A percentile compares a stretch with the other conserved stretches of the same genome.
These are phyloP conservation scores for Phymastichus coffea DNA, from an alignment of 1,140 invertebrate genomes.

Conservation along the genomic window DNA sequence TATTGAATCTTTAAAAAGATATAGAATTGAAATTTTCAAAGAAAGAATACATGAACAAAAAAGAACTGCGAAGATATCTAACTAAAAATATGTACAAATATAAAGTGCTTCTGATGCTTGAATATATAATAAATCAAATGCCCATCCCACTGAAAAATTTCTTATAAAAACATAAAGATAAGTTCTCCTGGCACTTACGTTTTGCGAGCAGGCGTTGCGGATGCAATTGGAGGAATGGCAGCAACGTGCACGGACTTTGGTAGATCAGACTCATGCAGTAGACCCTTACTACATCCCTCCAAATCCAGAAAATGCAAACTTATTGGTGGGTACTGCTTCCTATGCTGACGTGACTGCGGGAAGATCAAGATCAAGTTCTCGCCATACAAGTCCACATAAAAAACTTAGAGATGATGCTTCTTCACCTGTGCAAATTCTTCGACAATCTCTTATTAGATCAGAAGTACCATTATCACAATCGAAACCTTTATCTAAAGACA, in stretches of 20 bases:
- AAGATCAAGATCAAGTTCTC: slow-evolving; percentile 52
- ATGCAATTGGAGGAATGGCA: slow-evolving; percentile 64
- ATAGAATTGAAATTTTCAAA: slow-evolving; percentile 8
- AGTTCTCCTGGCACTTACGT: slow-evolving; percentile 41
- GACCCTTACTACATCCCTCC: slow-evolving; percentile 69
- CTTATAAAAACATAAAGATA: slow-evolving; percentile 21
- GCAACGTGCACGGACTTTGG: slow-evolving; percentile 67
- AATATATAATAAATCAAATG: slow-evolving; percentile 14
- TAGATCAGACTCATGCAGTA: slow-evolving; percentile 67
- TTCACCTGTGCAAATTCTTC: slow-evolving; percentile 35
- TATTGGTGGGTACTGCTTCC: slow-evolving; percentile 53
- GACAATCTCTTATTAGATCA: slow-evolving; percentile 25
- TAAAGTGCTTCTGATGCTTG: slow-evolving; percentile 25
- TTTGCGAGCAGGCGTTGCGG: slow-evolving; percentile 71
- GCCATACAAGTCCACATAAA: slow-evolving; percentile 44
- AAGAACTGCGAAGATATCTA: too few relatives aligned
- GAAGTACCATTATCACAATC: neutral
- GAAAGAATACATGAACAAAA: neutral
- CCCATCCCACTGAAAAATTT: slow-evolving; percentile 17
- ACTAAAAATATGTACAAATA: slow-evolving; percentile 29
- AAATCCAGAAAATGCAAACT: slow-evolving; percentile 23
- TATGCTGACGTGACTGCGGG: slow-evolving; percentile 61
- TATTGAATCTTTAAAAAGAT: neutral
- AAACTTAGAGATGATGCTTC: slow-evolving; percentile 37
- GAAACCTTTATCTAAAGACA: neutral